Conservation (phyloP, 2,113 vertebrate genomes). For the Haliaeetus leucogaster region DNA sequence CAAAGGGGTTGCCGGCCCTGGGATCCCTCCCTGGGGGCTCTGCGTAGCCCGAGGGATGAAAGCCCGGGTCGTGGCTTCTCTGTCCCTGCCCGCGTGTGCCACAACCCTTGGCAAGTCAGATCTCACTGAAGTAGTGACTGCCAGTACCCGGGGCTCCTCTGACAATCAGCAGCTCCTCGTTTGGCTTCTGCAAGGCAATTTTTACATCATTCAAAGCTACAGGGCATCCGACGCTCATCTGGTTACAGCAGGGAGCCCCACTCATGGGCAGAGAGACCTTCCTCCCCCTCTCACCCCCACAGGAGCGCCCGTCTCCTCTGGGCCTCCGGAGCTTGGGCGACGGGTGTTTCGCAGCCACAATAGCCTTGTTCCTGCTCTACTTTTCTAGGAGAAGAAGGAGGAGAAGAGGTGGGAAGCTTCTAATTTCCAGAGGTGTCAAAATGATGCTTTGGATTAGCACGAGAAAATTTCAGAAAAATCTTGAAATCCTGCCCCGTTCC, state of each 20-base stretch:
- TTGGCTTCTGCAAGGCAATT: not conserved
- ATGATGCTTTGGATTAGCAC: not conserved
- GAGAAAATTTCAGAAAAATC: not conserved
- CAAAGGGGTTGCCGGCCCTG: not conserved
- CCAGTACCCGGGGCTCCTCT: not conserved
- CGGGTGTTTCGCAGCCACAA: not conserved
- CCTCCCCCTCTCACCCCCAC: not conserved
- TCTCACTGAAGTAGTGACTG: not conserved
- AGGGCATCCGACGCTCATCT: accelerated
- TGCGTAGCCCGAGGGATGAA: not conserved
- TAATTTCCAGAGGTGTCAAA: not conserved
- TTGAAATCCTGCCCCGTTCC: not conserved
- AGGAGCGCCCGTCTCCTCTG: not conserved
- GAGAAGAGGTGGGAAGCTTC: not conserved
- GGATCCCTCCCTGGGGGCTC: not conserved
- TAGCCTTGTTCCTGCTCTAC: not conserved
- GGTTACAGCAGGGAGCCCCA: not conserved
- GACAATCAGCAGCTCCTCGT: not conserved
- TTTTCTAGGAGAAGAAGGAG: not conserved
- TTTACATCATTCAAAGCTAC: not conserved
- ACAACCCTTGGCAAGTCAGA: accelerated
- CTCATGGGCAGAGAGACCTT: not conserved
- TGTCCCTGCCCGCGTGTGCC: accelerated
- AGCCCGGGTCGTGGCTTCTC: not conserved
- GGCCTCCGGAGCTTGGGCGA: accelerated